These are phyloP conservation scores for Brachyptera putata DNA, from an alignment of 2,888 invertebrate genomes.

Conservation along the genomic window DNA sequence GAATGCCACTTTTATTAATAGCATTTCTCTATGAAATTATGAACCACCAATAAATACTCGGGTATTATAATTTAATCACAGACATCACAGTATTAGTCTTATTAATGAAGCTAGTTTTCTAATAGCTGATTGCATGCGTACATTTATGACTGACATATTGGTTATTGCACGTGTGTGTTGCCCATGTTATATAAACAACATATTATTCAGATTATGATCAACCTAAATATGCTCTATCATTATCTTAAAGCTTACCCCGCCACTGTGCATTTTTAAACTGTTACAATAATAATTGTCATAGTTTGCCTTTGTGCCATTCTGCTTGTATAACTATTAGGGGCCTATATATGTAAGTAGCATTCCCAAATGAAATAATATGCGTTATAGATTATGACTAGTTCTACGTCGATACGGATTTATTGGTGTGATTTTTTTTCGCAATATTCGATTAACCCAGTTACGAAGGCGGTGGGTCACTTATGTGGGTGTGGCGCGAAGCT, in stretches of 20 bases:
- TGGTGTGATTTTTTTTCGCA: not conserved
- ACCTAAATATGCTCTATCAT: constrained; percentile 11
- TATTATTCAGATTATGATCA: constrained; percentile 12
- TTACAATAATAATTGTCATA: not conserved
- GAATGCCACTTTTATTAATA: too few species aligned
- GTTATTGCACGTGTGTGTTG: not conserved
- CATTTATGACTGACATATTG: too few species aligned
- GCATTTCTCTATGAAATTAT: too few species aligned
- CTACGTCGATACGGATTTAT: not conserved
- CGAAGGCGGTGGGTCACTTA: too few species aligned
- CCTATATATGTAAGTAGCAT: too few species aligned
- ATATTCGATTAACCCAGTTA: constrained; percentile 17
- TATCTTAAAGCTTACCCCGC: constrained; percentile 1
- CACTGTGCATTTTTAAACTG: not conserved
- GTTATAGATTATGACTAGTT: too few species aligned
- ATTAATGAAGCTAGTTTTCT: too few species aligned
- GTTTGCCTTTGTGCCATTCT: not conserved
- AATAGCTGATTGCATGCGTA: too few species aligned
- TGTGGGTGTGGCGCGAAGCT: too few species aligned
- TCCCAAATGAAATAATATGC: not conserved
- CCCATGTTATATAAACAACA: not conserved
- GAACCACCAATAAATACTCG: too few species aligned
- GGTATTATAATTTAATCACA: too few species aligned
- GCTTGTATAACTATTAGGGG: not conserved
- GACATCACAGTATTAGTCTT: too few species aligned